Base-by-base conservation (phyloP, 2,888 invertebrate species). In the Acanthosepion pharaonis region DNA sequence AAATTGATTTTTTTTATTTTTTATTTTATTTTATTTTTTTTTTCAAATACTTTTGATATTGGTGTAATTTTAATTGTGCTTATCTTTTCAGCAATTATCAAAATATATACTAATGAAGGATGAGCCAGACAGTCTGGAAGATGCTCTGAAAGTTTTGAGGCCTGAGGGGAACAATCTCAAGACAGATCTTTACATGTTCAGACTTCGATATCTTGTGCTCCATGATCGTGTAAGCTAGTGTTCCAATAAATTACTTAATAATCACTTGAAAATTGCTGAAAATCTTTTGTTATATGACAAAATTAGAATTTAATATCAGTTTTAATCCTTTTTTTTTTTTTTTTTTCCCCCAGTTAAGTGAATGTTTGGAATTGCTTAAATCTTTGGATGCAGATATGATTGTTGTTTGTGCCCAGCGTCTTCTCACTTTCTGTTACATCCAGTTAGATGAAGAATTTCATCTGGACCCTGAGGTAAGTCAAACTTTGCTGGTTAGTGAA, bases 91-190 rank as follows among this genome's bases (percentile, higher is more conserved):
- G 96, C 95, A 95, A 78, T 95, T 97, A 93, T 95, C 96, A 91
- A 95, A 96, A 91, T 95, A 95, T 94, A 96, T 97, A 94, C 94
- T 97, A 95, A 95, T 95, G 9, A 95, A 96, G 92, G 96, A 97
- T 95, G 95, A 95, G 64, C 94, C 95, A 20, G 96, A 95, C 4
- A 96, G 96, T 93, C 92, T 97, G 91, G 95, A 96, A 51, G 97
- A 97, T 95, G 97, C 96, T 8, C 94, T 97, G 53, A 95, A 96
- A 91, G 96, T 97, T 8, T 96, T 96, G 95, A 95, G 95, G 92
- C 96, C 95, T 15, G 96, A 96, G 94, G 95, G 95, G 91, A 94
- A 96, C 53, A 95, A 95, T 59, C 93, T 94, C 49, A 95, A 95
- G 33, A 94, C 92, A 28, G 95, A 95, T 28, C 95, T 96, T 42